Base-by-base conservation (phyloP, 2,888 invertebrate species). In the Agrilus cyanescens region DNA sequence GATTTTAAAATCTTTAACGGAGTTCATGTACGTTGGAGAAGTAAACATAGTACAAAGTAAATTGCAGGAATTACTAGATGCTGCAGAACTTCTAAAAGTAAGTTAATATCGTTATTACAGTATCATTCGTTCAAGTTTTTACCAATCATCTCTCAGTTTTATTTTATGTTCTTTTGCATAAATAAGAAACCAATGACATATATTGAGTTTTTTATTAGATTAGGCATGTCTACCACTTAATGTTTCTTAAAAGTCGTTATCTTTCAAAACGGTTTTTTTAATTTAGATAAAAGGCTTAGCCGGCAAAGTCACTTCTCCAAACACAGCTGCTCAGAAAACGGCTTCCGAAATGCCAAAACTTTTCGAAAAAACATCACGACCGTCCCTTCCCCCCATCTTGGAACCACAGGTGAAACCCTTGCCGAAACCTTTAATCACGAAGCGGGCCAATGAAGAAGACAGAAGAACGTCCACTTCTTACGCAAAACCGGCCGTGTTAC, bases 11-110 rank as follows among this genome's bases (percentile, higher is more conserved):
- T 64, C 67, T 2, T 54, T 73, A 4, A 67, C 71, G 25, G 69
- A 70, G 50, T 73, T 71, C 52, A 72, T 73, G 71, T 73, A 73
- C 56, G 61, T 66, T 2, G 72, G 72, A 1, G 71, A 72, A 56
- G 69, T 72, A 1, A 68, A 69, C 49, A 67, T 73, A 12, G 61
- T 62, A 36, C 71, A 72, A 49, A 63, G 65, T 37, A 65, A 67
- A 50, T 52, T 73, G 20, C 62, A 68, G 18, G 63, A 65, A 37
- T 54, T 72, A n/a, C 55, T 72, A 8, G 61, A 63, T 25, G 69
- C 69, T 4, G 73, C 71, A 1, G 69, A 71, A 52, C 57, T 62
- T 3, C 55, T 73, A 15, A 68, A 70, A 52, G 65, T 65, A 55
- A 50, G 40, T 33, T 32, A 30, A 7, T 31, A 44, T 36, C 2